phyloP scores from a whole-genome alignment of 1,140 invertebrate species.

The Cyphomyrmex costatus region DNA sequence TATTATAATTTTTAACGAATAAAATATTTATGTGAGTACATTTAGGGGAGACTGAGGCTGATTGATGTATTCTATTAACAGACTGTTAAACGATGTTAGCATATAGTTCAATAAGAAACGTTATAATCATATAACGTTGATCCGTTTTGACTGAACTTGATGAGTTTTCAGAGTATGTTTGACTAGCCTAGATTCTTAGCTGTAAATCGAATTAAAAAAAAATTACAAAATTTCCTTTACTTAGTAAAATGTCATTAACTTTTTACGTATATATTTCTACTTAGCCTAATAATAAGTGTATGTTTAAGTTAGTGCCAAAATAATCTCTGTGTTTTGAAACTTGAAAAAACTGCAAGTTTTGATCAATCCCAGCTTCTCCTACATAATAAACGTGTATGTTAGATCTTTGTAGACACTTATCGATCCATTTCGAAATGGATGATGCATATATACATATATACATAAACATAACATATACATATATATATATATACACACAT shows the following conservation, averaged over 20 bases:
- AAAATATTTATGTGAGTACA: background rate
- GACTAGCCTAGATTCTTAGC: background rate
- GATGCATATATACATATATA: background rate
- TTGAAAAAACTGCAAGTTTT: background rate
- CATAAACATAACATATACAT: background rate
- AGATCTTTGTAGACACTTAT: slow-evolving; percentile 44
- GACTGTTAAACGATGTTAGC: background rate
- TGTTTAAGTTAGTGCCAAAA: background rate
- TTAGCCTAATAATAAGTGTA: slow-evolving; percentile 37
- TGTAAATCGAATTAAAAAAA: background rate
- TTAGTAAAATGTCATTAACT: slow-evolving; percentile 26
- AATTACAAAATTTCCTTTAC: slow-evolving; percentile 6
- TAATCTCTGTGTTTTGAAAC: slow-evolving; percentile 26
- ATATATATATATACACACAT: slow-evolving; percentile 15
- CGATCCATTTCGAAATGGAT: slow-evolving; percentile 39
- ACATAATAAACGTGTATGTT: slow-evolving; percentile 54
- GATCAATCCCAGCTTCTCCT: slow-evolving; percentile 31
- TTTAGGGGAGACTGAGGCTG: slow-evolving; percentile 33
- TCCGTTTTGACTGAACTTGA: background rate
- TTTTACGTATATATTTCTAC: slow-evolving; percentile 32
- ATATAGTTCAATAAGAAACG: background rate
- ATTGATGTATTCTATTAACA: slow-evolving; percentile 23
- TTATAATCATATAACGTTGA: background rate
- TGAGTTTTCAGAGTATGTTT: background rate
- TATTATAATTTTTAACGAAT: slow-evolving; percentile 44